phyloP scores from a whole-genome alignment of 2,888 invertebrate species.

The Philopedon plagiatum region DNA sequence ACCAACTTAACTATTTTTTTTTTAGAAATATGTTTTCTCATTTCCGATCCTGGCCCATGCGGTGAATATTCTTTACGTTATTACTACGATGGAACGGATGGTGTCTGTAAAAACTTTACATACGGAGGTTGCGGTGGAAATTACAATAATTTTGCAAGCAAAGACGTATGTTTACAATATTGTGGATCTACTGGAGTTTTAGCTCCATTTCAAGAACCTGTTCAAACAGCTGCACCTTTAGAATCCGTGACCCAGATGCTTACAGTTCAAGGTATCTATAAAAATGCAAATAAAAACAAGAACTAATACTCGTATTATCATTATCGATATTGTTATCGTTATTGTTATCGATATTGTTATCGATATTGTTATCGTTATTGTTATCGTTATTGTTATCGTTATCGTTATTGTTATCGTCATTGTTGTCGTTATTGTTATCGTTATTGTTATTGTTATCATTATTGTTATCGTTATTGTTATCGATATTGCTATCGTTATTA shows the following conservation, averaged over 20 bases:
- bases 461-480: no score
- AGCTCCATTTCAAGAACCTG: conserved; percentile 21
- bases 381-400: no score
- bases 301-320: no score
- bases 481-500: no score
- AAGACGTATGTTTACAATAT: conserved; percentile 79
- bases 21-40: conserved; percentile 79
- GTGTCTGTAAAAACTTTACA: conserved; percentile 83
- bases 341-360: no score
- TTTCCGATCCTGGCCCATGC: conserved; percentile 79
- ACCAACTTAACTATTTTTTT: no score
- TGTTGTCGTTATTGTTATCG: no score
- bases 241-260: background rate
- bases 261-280: conserved; percentile 13
- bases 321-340: no score
- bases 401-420: no score
- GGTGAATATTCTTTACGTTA: conserved; percentile 73
- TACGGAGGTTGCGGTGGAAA: conserved; percentile 90
- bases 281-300: no score
- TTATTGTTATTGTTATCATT: no score
- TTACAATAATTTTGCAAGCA: conserved; percentile 81
- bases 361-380: no score
- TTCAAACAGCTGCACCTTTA: background rate
- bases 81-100: conserved; percentile 81
- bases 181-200: conserved; percentile 70